These are phyloP conservation scores for Cataglyphis altisquamis DNA, from an alignment of 2,888 invertebrate genomes.

Conservation along the genomic window DNA sequence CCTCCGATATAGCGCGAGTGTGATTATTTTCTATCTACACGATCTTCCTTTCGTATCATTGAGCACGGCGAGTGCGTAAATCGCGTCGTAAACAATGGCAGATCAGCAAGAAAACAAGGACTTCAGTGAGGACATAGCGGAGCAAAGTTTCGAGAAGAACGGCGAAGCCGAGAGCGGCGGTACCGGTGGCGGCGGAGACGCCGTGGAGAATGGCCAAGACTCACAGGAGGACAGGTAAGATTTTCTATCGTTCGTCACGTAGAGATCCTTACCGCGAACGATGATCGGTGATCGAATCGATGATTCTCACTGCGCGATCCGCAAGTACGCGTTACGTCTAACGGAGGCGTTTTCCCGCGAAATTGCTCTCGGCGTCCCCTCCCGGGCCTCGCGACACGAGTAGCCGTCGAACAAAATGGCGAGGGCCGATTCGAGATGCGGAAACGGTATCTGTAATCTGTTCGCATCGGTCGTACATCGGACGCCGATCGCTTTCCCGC, in stretches of 20 bases:
- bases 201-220: conserved; percentile 89
- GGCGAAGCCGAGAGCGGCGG: conserved; percentile 88
- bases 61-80: conserved; percentile 35
- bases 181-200: conserved; percentile 86
- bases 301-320: neutral
- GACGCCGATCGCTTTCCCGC: neutral
- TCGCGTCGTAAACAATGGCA: conserved; percentile 74
- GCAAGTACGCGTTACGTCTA: neutral
- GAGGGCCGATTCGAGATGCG: neutral
- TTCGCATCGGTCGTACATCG: neutral
- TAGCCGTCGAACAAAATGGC: conserved; percentile 45
- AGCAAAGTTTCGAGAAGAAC: conserved; percentile 88
- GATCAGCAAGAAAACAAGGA: conserved; percentile 82
- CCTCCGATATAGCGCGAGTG: conserved; percentile 6
- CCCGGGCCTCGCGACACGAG: conserved; percentile 2
- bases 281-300: neutral
- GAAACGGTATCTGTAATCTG: conserved; percentile 11
- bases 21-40: conserved; percentile 40
- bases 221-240: conserved; percentile 84
- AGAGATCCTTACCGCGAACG: too few relatives aligned
- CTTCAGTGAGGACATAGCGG: conserved; percentile 85
- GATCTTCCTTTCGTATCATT: conserved; percentile 34
- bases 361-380: conserved; percentile 36
- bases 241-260: conserved; percentile 24
- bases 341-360: conserved; percentile 41